Conservation (phyloP, 1,140 invertebrate species). For the Diploscapter pachys region DNA sequence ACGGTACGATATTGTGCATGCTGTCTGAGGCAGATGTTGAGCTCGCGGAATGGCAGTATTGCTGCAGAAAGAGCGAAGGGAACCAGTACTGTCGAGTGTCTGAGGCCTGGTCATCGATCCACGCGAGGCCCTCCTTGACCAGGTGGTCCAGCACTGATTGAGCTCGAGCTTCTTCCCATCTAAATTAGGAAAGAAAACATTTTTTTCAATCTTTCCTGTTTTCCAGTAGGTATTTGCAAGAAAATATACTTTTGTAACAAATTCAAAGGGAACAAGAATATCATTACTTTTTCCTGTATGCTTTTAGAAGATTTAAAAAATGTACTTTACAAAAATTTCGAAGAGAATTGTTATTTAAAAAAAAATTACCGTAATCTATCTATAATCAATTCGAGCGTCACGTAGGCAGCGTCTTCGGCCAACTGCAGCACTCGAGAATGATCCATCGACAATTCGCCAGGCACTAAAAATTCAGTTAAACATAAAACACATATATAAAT, state of each 20-base stretch:
- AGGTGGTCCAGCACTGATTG: slow-evolving; percentile 75
- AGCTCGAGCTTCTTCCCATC: slow-evolving; percentile 59
- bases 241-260: too few relatives aligned
- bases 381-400: slow-evolving; percentile 52
- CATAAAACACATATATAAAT: not conserved
- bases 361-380: slow-evolving; percentile 37
- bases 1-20: slow-evolving; percentile 1
- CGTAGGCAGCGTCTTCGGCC: slow-evolving; percentile 65
- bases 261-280: too few relatives aligned
- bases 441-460: slow-evolving; percentile 68
- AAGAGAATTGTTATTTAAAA: not conserved
- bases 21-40: slow-evolving; percentile 28
- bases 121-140: slow-evolving; percentile 86
- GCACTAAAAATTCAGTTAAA: slow-evolving; percentile 47
- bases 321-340: too few relatives aligned
- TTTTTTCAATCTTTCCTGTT: too few relatives aligned
- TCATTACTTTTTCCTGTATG: too few relatives aligned
- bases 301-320: too few relatives aligned
- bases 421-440: slow-evolving; percentile 84
- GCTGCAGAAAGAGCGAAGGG: slow-evolving; percentile 73
- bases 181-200: slow-evolving; percentile 8
- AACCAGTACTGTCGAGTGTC: slow-evolving; percentile 84
- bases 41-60: slow-evolving; percentile 63
- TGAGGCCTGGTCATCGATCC: slow-evolving; percentile 79
- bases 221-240: too few relatives aligned